Evolutionary conservation across 1,140 invertebrate genomes (phyloP).

Genomic region (Prorops nasuta): DNA sequence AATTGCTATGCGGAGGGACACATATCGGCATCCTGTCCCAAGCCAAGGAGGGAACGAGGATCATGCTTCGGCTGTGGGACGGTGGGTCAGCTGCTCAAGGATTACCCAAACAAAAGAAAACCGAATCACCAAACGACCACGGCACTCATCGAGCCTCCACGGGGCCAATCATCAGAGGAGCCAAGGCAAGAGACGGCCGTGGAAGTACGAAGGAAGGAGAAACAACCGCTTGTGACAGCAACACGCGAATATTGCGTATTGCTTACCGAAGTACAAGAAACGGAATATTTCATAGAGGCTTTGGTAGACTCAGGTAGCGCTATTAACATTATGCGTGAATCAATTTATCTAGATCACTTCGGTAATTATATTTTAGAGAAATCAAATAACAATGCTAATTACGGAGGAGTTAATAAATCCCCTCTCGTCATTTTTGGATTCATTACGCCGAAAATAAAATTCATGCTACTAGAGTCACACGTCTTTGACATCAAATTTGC

Average conservation of each 20-base stretch:
- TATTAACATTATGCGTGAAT: too few relatives aligned
- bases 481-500: too few relatives aligned
- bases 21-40: not conserved
- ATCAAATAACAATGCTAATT: too few relatives aligned
- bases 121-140: too few relatives aligned
- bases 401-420: too few relatives aligned
- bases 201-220: not conserved
- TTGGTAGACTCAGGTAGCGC: constrained; percentile 15
- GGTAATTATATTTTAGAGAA: too few relatives aligned
- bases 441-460: too few relatives aligned
- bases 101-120: not conserved
- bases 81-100: not conserved
- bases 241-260: not conserved
- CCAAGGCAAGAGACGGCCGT: not conserved
- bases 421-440: too few relatives aligned
- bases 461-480: too few relatives aligned
- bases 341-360: too few relatives aligned
- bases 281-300: constrained; percentile 7
- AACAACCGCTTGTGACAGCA: not conserved
- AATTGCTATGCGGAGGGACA: constrained; percentile 7
- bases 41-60: not conserved
- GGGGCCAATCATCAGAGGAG: not conserved
- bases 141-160: too few relatives aligned
- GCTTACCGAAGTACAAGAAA: not conserved
- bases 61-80: not conserved